A percentile compares a stretch with the other conserved stretches of the same genome.
phyloP scores from a whole-genome alignment of 1,140 invertebrate species.

The Lepidurus arcticus region DNA sequence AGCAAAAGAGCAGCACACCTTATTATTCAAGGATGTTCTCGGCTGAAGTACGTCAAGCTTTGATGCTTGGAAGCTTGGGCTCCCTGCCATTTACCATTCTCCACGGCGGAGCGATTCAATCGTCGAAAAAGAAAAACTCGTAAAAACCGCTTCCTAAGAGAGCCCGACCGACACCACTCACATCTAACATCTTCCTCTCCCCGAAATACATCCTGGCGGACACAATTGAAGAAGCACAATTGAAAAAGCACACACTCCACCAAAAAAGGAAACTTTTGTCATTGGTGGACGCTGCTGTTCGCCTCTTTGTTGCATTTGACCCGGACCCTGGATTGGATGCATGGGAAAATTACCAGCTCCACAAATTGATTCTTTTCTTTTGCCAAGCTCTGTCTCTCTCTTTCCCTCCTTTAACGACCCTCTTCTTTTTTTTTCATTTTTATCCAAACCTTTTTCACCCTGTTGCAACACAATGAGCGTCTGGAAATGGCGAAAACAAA shows the following conservation, averaged over 20 bases:
- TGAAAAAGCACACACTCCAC: background rate
- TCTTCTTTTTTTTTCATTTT: background rate
- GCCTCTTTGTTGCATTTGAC: background rate
- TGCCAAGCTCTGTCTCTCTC: background rate
- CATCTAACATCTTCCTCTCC: conserved; percentile 14
- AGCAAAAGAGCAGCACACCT: background rate
- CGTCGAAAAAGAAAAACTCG: background rate
- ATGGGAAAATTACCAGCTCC: background rate
- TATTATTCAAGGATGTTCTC: conserved; percentile 16
- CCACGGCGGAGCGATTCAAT: conserved; percentile 20
- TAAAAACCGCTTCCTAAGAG: background rate
- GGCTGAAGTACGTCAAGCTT: conserved; percentile 2
- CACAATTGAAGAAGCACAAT: background rate
- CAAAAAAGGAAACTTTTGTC: background rate
- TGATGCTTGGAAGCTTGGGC: conserved; percentile 17
- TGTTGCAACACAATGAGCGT: background rate
- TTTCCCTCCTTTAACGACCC: background rate
- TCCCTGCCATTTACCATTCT: conserved; percentile 21
- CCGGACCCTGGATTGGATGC: background rate
- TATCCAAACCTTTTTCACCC: background rate
- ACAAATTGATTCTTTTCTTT: conserved; percentile 6
- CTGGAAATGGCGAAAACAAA: background rate
- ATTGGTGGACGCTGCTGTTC: background rate
- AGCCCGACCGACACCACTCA: conserved; percentile 13
- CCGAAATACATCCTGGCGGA: conserved; percentile 6